A percentile compares a stretch with the other conserved stretches of the same genome.
phyloP scores from a whole-genome alignment of 2,113 vertebrate genomes.

The Pygoscelis adeliae region DNA sequence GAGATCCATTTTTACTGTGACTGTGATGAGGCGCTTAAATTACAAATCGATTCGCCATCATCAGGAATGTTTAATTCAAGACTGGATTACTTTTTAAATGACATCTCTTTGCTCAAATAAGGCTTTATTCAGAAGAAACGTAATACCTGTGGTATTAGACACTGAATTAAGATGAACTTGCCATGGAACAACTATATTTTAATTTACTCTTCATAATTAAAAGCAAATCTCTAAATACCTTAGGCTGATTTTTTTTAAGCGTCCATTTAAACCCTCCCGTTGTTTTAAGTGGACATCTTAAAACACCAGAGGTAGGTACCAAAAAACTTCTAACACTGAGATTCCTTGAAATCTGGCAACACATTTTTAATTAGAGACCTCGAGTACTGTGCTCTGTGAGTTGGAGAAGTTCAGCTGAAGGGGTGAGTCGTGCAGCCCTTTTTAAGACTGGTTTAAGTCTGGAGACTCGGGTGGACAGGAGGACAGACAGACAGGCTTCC shows the following conservation, averaged over 20 bases:
- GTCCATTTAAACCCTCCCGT: not conserved
- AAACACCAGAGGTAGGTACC: not conserved
- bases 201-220: conserved; percentile 43
- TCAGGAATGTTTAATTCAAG: not conserved
- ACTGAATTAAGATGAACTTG: conserved; percentile 9
- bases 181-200: conserved; percentile 8
- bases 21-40: not conserved
- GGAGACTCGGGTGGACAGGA: no score
- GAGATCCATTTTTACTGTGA: not conserved
- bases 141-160: conserved; percentile 1
- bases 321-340: not conserved
- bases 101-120: not conserved
- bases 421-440: not conserved
- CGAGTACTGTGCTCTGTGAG: rapidly evolving
- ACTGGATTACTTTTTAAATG: not conserved
- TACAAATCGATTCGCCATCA: not conserved
- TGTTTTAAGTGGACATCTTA: not conserved
- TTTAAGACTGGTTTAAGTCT: not conserved
- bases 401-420: not conserved
- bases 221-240: conserved; percentile 41
- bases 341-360: not conserved
- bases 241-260: not conserved
- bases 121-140: not conserved
- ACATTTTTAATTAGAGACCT: not conserved
- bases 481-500: not conserved